Base-by-base conservation (phyloP, 2,797 vertebrate genomes). In the Propithecus deckenii region DNA sequence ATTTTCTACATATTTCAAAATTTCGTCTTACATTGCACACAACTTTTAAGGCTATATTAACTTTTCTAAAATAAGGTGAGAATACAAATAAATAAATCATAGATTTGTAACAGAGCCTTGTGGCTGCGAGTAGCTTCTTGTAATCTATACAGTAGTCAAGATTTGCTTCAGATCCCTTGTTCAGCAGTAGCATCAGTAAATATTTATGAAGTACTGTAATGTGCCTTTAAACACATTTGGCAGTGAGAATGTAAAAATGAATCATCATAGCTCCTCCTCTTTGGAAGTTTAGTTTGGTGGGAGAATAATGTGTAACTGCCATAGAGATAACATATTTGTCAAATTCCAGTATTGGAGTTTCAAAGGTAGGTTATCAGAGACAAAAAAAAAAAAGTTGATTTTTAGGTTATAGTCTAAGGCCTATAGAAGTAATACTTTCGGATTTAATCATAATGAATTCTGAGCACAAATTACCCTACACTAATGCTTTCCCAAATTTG, bases 11-110 rank as follows among this genome's bases (percentile, higher is more conserved):
- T 94, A 65, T 89, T 85, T 94, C n/a, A 61, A 63, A 79, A 43
- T 93, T 86, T 46, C 0, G 63, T 90, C 91, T 96, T 88, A 87
- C 48, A 88, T 96, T 87, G 23, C 18, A 84, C 2, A 55, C 86
- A 87, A 75, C 88, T 96, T 81, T 90, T 90, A 93, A 63, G 69
- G 22, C 28, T 67, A 5, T 32, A 14, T 93, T 93, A 87, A 78
- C 23, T 25, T 88, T 91, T 91, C 35, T 91, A 79, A 97, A 96
- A 92, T 41, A 84, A 94, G 48, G 12, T 85, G 76, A 87, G 38
- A 71, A 2, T 94, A 78, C 43, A 94, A 87, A 48, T 80, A 91
- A 93, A 72, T 32, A 93, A 74, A 76, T 94, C 65, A 95, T 91
- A 57, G 35, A 75, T 91, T 97, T 96, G 23, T 61, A 96, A 55